phyloP scores from a whole-genome alignment of 1,140 invertebrate genomes.

The Pachypeltis micranthus region DNA sequence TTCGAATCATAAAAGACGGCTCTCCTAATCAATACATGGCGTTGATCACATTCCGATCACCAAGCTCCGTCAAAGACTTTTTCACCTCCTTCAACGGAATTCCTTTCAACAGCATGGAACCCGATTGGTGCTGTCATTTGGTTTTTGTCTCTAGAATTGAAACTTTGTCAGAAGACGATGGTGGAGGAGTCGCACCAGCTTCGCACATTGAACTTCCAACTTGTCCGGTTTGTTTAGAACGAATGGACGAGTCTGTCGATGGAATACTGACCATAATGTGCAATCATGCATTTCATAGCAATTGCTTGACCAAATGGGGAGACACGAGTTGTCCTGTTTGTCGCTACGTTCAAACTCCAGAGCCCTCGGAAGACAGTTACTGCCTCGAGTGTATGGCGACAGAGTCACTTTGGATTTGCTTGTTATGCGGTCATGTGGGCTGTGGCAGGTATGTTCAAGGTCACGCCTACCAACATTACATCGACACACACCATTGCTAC shows the following conservation, averaged over 20 bases:
- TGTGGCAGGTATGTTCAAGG: conserved; percentile 74
- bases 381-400: conserved; percentile 69
- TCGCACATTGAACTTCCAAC: conserved; percentile 91
- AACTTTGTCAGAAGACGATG: conserved; percentile 51
- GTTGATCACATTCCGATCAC: conserved; percentile 65
- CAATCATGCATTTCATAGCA: conserved; percentile 94
- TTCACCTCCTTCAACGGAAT: conserved; percentile 85
- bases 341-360: conserved; percentile 86
- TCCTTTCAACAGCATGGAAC: conserved; percentile 86
- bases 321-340: conserved; percentile 66
- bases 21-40: conserved; percentile 95
- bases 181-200: conserved; percentile 49
- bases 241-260: conserved; percentile 97
- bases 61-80: conserved; percentile 78
- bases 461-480: conserved; percentile 75
- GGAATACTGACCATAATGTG: conserved; percentile 95
- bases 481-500: conserved; percentile 91
- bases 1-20: conserved; percentile 77
- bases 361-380: conserved; percentile 65
- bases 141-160: conserved; percentile 93
- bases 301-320: conserved; percentile 92
- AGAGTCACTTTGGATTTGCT: conserved; percentile 93
- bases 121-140: conserved; percentile 76
- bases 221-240: conserved; percentile 91
- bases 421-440: conserved; percentile 96